phyloP scores from a whole-genome alignment of 2,888 invertebrate genomes.

The Liodrosophila aerea region DNA sequence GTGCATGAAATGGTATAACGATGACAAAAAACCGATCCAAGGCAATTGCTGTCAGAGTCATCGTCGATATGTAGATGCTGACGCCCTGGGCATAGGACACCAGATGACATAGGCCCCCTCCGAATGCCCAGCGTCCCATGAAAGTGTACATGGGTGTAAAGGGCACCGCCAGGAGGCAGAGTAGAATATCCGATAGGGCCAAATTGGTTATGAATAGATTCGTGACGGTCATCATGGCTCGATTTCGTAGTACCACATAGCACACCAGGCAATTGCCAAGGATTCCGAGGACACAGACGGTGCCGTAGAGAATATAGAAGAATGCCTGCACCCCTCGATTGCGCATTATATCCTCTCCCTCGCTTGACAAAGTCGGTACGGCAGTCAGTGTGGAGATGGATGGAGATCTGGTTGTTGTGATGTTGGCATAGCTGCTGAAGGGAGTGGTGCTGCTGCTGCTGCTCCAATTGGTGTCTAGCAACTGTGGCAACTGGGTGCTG shows the following conservation, averaged over 20 bases:
- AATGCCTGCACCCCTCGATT: constrained; percentile 79
- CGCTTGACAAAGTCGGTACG: constrained; percentile 1
- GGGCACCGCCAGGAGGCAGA: constrained; percentile 96
- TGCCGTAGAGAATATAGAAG: constrained; percentile 80
- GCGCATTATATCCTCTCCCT: constrained; percentile 63
- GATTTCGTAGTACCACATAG: constrained; percentile 95
- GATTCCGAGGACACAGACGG: constrained; percentile 91
- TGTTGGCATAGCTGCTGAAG: neutral
- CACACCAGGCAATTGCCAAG: constrained; percentile 96
- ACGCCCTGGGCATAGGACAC: constrained; percentile 96
- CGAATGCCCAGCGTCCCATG: constrained; percentile 96
- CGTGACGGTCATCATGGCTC: constrained; percentile 98
- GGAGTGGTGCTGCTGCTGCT: constrained; percentile 27
- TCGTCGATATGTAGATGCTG: constrained; percentile 98
- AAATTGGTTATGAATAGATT: constrained; percentile 98
- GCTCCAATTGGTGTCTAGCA: constrained; percentile 47
- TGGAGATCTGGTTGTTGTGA: neutral
- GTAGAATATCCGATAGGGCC: constrained; percentile 95
- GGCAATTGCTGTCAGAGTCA: constrained; percentile 98
- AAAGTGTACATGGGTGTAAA: constrained; percentile 98
- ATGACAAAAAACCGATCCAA: constrained; percentile 99
- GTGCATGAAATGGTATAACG: constrained; percentile 95
- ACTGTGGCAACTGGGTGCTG: constrained; percentile 53
- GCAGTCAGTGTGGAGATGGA: neutral
- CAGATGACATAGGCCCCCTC: constrained; percentile 93